Evolutionary conservation across 35 echinoderm and acorn worm genomes (phyloP), one percentile per base, ranked within the genome.

Genomic region (Ophioderma brevispina): DNA sequence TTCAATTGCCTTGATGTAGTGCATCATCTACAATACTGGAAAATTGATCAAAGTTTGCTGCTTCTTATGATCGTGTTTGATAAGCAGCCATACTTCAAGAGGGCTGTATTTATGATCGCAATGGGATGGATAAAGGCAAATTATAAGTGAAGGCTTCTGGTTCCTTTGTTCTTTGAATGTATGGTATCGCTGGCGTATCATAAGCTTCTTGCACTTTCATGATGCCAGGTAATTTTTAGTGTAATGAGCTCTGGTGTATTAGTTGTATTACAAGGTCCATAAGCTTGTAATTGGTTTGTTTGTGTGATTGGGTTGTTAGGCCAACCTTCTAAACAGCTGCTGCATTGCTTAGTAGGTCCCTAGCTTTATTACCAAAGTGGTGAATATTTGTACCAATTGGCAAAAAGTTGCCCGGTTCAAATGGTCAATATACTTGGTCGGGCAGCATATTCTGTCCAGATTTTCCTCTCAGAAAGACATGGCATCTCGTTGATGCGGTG

Each of bases 1-100:
- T 39, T 36, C n/a, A n/a, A n/a, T 75, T 38, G 0, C 35, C 3
- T 8, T 78, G 32, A n/a, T 88, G 13, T n/a, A 70, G 32, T 31
- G 91, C 91, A 70, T 93, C 49, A 38, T 93, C 50, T 17, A 93
- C 76, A 32, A 70, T 64, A 31, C 42, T 13, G 37, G 17, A 35
- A 82, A 75, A 25, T 14, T 59, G 78, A 40, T 84, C 59, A 10
- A 90, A 46, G 5, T 8, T 39, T 6, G 6, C 33, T 78, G 32
- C 39, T 38, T 31, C 0, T 28, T 13, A 38, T 76, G 38, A 39
- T 63, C 33, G 78, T 13, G 43, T 13, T 55, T 36, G 37, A 90
- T 10, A 49, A 13, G 37, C n/a, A 21, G 13, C 63, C 0, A 31
- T 28, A 32, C 49, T 46, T 46, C 4, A 4, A 4, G 4, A 91